Base-by-base conservation (phyloP, 2,797 vertebrate species). In the Pelobates cultripes region DNA sequence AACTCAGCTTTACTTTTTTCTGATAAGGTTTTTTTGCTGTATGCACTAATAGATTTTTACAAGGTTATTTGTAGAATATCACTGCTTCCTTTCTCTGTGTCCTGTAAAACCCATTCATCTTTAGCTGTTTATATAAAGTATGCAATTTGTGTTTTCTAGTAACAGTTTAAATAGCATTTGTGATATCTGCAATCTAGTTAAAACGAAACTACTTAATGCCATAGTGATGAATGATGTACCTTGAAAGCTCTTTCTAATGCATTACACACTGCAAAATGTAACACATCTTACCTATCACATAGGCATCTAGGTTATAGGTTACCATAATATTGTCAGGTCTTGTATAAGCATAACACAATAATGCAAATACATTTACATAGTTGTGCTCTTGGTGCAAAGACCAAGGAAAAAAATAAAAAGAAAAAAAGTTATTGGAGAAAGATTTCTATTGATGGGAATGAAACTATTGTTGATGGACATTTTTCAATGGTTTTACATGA, bases 41-140 rank as follows among this genome's bases (percentile, higher is more conserved):
- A 28, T 28, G 28, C 47, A 7, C 55, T 57, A 15, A 57, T 12
- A 57, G 4, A 9, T 14, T 60, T 47, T 73, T 60, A 73, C 72
- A 73, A 57, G 87, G 86, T 91, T 92, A 88, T 92, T 90, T 90
- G 87, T 84, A 84, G 85, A 91, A 89, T 84, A 90, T 83, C 80
- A 84, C 80, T 81, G 87, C 91, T 91, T 89, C 87, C 91, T 91
- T 89, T 86, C 86, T 93, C 90, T 91, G 92, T 91, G 89, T 89
- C 89, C 90, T 93, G 92, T 96, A 95, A 93, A 90, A 90, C 90
- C 94, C 93, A 95, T 96, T 96, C 91, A 95, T 97, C 95, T 95
- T 89, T 43, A 74, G 82, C 92, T 89, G 57, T 92, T 91, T 92
- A 57, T 89, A 83, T 85, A 87, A 88, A 88, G 82, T 86, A 82